phyloP scores from a whole-genome alignment of 2,113 vertebrate genomes.

The Pitta sordida region DNA sequence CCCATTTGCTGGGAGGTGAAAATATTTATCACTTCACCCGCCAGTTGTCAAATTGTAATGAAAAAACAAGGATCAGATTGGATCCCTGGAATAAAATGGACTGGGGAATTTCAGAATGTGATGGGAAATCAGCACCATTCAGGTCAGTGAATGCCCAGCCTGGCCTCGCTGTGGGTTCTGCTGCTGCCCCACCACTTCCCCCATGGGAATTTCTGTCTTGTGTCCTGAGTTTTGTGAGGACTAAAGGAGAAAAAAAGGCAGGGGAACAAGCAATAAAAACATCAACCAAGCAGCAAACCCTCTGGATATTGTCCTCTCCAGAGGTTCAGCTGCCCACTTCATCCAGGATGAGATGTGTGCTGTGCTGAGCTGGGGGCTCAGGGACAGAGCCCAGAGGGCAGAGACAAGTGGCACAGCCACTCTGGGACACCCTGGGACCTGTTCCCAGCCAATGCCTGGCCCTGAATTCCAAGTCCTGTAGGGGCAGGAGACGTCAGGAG shows the following conservation, averaged over 20 bases:
- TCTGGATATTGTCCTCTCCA: not conserved
- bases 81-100: not conserved
- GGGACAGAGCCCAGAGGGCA: not conserved
- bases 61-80: not conserved
- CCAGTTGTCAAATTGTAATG: not conserved
- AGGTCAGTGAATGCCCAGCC: fast-evolving
- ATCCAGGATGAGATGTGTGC: fast-evolving
- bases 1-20: not conserved
- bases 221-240: not conserved
- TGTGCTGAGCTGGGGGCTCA: fast-evolving
- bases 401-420: not conserved
- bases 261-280: fast-evolving
- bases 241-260: fast-evolving
- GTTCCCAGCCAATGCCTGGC: not conserved
- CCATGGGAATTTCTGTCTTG: fast-evolving
- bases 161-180: not conserved
- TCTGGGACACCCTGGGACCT: not conserved
- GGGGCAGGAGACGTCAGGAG: not conserved
- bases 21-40: not conserved
- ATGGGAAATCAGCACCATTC: not conserved
- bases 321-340: not conserved
- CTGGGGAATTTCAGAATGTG: not conserved
- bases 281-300: not conserved
- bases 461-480: not conserved
- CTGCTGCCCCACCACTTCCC: not conserved